Conservation (phyloP, 2,113 vertebrate genomes). For the Mionectes macconnelli region DNA sequence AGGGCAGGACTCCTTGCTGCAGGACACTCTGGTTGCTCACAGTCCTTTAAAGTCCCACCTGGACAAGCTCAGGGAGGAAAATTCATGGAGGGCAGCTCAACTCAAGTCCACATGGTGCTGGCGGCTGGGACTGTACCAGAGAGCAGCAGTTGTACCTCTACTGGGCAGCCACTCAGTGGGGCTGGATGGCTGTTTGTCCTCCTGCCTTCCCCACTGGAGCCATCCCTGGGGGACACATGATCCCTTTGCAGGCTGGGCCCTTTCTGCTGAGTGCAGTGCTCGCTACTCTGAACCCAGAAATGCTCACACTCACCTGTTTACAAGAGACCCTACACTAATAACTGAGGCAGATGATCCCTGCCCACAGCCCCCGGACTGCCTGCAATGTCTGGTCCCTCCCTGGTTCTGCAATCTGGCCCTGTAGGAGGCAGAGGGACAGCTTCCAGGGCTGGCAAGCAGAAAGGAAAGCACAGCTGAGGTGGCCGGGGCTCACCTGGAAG, state of each 20-base stretch:
- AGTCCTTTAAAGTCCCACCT: background rate
- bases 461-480: background rate
- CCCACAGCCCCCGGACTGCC: background rate
- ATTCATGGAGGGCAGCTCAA: background rate
- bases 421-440: background rate
- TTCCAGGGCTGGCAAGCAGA: background rate
- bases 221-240: fast-evolving
- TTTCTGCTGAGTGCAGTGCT: background rate
- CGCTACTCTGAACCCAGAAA: background rate
- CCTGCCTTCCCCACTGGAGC: background rate
- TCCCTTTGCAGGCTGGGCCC: background rate
- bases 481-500: background rate
- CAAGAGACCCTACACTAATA: background rate
- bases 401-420: background rate
- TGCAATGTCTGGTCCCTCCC: background rate
- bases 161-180: background rate
- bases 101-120: fast-evolving
- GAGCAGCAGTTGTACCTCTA: background rate
- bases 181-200: background rate
- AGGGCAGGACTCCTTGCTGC: fast-evolving
- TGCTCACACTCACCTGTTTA: fast-evolving
- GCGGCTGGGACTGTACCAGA: background rate
- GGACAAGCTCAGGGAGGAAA: background rate
- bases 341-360: background rate
- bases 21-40: background rate